These are phyloP conservation scores for Malurus cyaneus DNA, from an alignment of 2,113 vertebrate species.

Conservation along the genomic window DNA sequence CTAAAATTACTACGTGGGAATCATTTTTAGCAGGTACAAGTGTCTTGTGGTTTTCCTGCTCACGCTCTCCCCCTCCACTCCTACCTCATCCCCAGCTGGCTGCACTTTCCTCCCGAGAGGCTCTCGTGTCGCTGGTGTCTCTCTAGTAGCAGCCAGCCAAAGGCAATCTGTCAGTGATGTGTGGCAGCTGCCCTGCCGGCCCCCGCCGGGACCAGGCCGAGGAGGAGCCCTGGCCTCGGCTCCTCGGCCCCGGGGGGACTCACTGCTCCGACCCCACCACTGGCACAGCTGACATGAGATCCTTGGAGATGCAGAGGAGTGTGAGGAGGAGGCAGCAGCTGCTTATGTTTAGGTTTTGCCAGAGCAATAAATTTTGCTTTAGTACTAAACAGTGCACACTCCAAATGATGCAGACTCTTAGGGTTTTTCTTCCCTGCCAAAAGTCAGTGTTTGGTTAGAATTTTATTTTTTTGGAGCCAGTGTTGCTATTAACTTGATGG, in stretches of 20 bases:
- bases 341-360: not conserved
- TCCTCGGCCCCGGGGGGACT: not conserved
- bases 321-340: slow-evolving; percentile 47
- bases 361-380: slow-evolving; percentile 2
- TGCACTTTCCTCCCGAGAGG: not conserved
- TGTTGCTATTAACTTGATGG: slow-evolving; percentile 5
- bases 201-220: fast-evolving
- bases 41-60: slow-evolving; percentile 45
- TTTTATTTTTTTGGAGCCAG: slow-evolving; percentile 36
- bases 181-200: not conserved
- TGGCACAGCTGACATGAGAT: not conserved
- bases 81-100: not conserved
- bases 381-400: not conserved
- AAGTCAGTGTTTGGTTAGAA: slow-evolving; percentile 26
- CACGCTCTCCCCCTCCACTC: not conserved
- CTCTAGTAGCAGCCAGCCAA: not conserved
- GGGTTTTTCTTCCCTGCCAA: not conserved
- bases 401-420: slow-evolving; percentile 39
- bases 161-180: not conserved
- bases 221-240: not conserved
- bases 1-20: slow-evolving; percentile 54
- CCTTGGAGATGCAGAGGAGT: slow-evolving; percentile 12
- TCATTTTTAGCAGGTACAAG: slow-evolving; percentile 33
- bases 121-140: not conserved
- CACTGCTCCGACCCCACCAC: not conserved